Evolutionary conservation across 2,113 vertebrate species (phyloP).

Genomic region (Hassar affinis): DNA sequence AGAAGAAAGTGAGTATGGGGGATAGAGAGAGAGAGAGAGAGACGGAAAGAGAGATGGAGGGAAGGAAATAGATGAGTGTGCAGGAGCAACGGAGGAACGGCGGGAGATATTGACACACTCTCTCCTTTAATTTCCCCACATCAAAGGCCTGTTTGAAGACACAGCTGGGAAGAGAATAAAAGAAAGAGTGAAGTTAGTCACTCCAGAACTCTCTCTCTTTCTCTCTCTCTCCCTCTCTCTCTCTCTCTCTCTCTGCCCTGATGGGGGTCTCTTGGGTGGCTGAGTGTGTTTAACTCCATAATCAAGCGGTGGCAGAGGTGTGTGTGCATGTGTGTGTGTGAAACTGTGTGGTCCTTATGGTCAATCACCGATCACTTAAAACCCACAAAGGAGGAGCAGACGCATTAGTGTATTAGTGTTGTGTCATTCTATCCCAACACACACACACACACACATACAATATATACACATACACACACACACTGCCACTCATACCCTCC

Average conservation of each 20-base stretch:
- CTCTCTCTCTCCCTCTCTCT: conserved; percentile 36
- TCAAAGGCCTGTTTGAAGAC: conserved; percentile 81
- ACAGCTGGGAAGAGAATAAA: conserved; percentile 82
- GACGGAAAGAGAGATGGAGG: no score
- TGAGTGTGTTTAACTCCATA: conserved; percentile 56
- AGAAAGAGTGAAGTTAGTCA: conserved; percentile 83
- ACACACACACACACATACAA: conserved; percentile 53
- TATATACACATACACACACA: conserved; percentile 39
- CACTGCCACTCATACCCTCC: conserved; percentile 31
- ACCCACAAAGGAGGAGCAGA: conserved; percentile 67
- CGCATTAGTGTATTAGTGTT: conserved; percentile 68
- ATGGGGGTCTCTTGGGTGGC: conserved; percentile 78
- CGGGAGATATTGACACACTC: conserved; percentile 79
- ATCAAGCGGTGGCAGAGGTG: conserved; percentile 59
- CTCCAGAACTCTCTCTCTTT: conserved; percentile 72
- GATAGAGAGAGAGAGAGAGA: no score
- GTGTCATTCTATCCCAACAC: conserved; percentile 65
- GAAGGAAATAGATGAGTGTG: conserved; percentile 73
- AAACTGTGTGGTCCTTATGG: conserved; percentile 73
- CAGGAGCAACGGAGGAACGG: conserved; percentile 61
- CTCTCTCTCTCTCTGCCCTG: conserved; percentile 53
- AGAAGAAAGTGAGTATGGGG: conserved; percentile 57
- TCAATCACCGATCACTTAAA: conserved; percentile 70
- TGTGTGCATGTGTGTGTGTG: conserved; percentile 70
- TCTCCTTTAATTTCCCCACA: conserved; percentile 77